Percentiles rank a stretch among this genome's conserved stretches.
These are phyloP conservation scores for Mus spicilegus DNA, from an alignment of 2,113 vertebrate species.

Conservation along the genomic window DNA sequence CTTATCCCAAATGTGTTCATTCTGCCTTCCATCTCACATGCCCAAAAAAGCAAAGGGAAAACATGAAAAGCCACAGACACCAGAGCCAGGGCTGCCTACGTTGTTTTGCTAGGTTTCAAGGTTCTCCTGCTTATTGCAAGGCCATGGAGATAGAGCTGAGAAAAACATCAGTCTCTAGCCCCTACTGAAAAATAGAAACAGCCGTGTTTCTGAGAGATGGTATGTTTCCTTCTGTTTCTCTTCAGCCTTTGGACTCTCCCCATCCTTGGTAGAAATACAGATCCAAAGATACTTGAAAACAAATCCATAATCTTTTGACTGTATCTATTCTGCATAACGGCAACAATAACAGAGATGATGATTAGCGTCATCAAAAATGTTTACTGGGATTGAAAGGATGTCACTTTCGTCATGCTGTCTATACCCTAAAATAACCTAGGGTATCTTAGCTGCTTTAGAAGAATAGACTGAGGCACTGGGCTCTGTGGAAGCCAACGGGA, in stretches of 20 bases:
- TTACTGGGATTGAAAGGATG: not conserved
- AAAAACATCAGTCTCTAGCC: not conserved
- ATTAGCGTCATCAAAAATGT: not conserved
- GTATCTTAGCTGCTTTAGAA: not conserved
- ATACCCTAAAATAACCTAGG: not conserved
- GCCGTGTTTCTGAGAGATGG: not conserved
- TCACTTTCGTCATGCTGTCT: not conserved
- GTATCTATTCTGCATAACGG: not conserved
- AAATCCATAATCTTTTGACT: not conserved
- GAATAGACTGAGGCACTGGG: not conserved
- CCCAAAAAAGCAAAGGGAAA: conserved; percentile 11
- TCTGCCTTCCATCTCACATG: not conserved
- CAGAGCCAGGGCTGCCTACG: not conserved
- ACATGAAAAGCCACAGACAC: not conserved
- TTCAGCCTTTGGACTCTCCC: no score
- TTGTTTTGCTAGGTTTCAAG: conserved; percentile 3
- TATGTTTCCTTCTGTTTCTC: not conserved
- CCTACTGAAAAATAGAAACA: not conserved
- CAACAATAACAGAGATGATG: not conserved
- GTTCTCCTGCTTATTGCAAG: not conserved
- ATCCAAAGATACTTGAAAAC: not conserved
- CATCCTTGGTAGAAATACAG: not conserved
- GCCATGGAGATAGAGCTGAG: not conserved
- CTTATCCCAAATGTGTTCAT: not conserved
- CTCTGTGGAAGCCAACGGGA: not conserved